Evolutionary conservation across 2,888 invertebrate genomes (phyloP), one percentile per base, ranked within the genome.

Genomic region (Eristalis arbustorum): DNA sequence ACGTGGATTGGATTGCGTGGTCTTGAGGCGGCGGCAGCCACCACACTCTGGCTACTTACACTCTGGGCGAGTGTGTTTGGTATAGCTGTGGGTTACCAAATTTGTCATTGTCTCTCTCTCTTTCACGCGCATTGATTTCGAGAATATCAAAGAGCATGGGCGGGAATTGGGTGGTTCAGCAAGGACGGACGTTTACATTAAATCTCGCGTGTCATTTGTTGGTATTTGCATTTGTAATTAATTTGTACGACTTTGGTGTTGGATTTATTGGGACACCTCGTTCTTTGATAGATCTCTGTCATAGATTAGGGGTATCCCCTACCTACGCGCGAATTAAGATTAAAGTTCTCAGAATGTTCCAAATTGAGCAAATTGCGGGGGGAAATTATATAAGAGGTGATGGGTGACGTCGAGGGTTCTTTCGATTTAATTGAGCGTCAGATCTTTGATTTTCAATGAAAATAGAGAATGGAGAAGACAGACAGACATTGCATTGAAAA

Each of bases 111-210:
- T 11, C 25, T 59, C 31, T 57, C 0, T n/a, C 31, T 11, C 25
- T 71, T 25, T 59, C 25, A 2, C 25, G 59, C 25, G 3, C 25
- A 2, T 25, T n/a, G 71, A 74, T 75, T 79, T 64, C 64, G 62
- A 66, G 56, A 71, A 81, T 80, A 63, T 80, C 61, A 31, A 40
- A 18, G 13, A 28, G 72, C 14, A 63, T 76, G 63, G 81, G 71
- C 75, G 76, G n/a, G 75, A 68, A 61, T 66, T 82, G 82, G 85
- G 77, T 77, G 77, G 23, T 82, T 72, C 57, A 34, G 82, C 85
- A 85, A 85, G 85, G 85, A 85, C 85, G 82, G 85, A 82, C 82
- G 76, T 82, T 77, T 82, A 72, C 62, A 84, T 84, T 72, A 23
- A 67, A 31, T 42, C 49, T 49, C 49, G 18, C 49, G 49, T 18